Base-by-base conservation (phyloP, 35 echinoderm and acorn worm genomes). In the Ophioderma brevispina region DNA sequence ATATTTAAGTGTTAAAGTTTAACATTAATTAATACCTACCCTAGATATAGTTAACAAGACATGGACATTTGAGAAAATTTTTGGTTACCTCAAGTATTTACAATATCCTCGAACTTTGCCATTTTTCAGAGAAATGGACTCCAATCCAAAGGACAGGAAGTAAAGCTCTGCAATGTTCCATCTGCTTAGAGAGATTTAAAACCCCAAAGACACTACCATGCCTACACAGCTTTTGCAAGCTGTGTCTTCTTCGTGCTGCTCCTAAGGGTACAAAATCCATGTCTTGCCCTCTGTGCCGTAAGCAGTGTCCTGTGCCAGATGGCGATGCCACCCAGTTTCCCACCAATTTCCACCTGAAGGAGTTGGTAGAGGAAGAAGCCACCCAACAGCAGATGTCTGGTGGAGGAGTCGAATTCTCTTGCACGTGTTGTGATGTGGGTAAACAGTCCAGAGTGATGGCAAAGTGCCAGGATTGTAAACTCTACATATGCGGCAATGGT, bases 191-290 rank as follows among this genome's bases (percentile, higher is more conserved):
- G 42, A 82, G 37, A 43, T 82, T 39, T 21, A 37, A 31, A 40
- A 82, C 39, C 23, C 80, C 80, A 23, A 82, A 82, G 80, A 82
- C 80, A 41, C 37, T 82, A 21, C 28, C 34, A 37, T 82, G 80
- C 42, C 80, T 82, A 43, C 80, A 82, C 37, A 82, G 80, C 38
- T 82, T 82, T 23, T 82, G 80, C 35, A 43, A 82, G 25, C 36
- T 40, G 0, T 82, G 80, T 40, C 38, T 82, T 5, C 6, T 82
- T 1, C 6, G 1, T 40, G 10, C 28, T 3, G 80, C 37, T 11
- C 37, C 37, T 15, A 41, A 38, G 42, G 80, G 37, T 34, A 19
- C 37, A 8, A 40, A 1, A 2, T 25, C 39, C 17, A 6, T 82
- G 8, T 33, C 37, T n/a, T 82, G 80, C 41, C 80, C 80, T 1